Evolutionary conservation across 2,888 invertebrate genomes (phyloP).

Genomic region (Drosophila stalkeri): DNA sequence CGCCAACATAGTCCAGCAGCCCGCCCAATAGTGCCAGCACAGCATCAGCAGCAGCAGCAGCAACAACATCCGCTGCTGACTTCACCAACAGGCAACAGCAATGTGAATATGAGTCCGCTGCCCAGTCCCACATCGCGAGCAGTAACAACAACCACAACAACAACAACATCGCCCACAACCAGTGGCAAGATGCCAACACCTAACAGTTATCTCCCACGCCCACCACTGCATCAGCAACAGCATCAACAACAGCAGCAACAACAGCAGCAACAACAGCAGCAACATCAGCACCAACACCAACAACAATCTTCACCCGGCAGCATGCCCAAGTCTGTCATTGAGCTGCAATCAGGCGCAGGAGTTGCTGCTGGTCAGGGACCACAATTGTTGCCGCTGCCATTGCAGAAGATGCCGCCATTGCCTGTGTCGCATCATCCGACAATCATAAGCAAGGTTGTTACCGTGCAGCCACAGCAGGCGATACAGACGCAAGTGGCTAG

Average conservation of each 20-base stretch:
- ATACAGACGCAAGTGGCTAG: slow-evolving; percentile 70
- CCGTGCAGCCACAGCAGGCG: slow-evolving; percentile 82
- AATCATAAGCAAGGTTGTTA: slow-evolving; percentile 83
- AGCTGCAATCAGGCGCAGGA: slow-evolving; percentile 49
- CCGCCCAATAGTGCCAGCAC: slow-evolving; percentile 47
- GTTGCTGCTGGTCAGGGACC: slow-evolving; percentile 57
- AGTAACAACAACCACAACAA: slow-evolving; percentile 62
- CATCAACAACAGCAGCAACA: slow-evolving; percentile 67
- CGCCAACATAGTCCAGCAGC: slow-evolving; percentile 71
- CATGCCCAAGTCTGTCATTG: slow-evolving; percentile 83
- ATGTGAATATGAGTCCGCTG: slow-evolving; percentile 77
- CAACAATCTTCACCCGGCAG: slow-evolving; percentile 47
- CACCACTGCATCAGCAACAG: slow-evolving; percentile 71
- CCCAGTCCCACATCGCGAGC: slow-evolving; percentile 82
- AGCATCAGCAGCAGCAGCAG: slow-evolving; percentile 48
- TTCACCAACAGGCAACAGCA: slow-evolving; percentile 56
- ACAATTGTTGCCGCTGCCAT: slow-evolving; percentile 71
- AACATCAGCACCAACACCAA: slow-evolving; percentile 54
- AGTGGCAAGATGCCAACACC: slow-evolving; percentile 67
- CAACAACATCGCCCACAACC: slow-evolving; percentile 56
- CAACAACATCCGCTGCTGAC: slow-evolving; percentile 53
- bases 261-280: slow-evolving; percentile 64
- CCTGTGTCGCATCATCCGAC: slow-evolving; percentile 78
- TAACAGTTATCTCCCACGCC: slow-evolving; percentile 60
- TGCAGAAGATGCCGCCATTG: slow-evolving; percentile 80